phyloP scores from a whole-genome alignment of 2,797 vertebrate species.

The Lepilemur ruficaudatus region DNA sequence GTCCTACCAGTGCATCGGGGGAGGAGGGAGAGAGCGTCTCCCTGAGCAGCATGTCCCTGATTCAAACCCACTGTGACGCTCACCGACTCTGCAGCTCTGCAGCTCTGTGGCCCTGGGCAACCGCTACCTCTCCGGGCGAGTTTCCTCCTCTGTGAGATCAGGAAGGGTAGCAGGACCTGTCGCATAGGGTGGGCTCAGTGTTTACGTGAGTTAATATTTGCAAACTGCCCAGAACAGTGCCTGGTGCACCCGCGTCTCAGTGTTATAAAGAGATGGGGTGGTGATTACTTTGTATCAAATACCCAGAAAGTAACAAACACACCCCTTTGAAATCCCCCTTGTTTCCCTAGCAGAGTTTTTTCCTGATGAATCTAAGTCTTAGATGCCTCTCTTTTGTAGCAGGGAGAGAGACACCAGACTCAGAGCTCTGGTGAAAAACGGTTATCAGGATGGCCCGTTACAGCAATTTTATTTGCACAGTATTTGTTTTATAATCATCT shows the following conservation, averaged over 20 bases:
- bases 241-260: rapidly evolving
- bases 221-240: not conserved
- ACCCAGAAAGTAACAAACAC: not conserved
- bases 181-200: rapidly evolving
- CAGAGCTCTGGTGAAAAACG: not conserved
- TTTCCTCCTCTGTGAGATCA: not conserved
- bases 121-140: not conserved
- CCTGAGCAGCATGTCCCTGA: rapidly evolving
- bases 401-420: not conserved
- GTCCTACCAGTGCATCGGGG: not conserved
- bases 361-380: not conserved
- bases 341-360: not conserved
- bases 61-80: not conserved
- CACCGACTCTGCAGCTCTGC: not conserved
- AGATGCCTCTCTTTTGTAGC: too few species aligned
- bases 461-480: rapidly evolving
- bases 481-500: not conserved
- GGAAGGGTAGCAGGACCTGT: not conserved
- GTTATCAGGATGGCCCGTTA: rapidly evolving
- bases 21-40: rapidly evolving
- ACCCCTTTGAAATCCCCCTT: not conserved
- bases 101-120: not conserved
- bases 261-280: not conserved
- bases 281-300: too few species aligned
- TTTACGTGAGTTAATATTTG: too few species aligned